These are phyloP conservation scores for Mormyrus hasselquistii DNA, from an alignment of 2,797 vertebrate species.

Conservation along the genomic window DNA sequence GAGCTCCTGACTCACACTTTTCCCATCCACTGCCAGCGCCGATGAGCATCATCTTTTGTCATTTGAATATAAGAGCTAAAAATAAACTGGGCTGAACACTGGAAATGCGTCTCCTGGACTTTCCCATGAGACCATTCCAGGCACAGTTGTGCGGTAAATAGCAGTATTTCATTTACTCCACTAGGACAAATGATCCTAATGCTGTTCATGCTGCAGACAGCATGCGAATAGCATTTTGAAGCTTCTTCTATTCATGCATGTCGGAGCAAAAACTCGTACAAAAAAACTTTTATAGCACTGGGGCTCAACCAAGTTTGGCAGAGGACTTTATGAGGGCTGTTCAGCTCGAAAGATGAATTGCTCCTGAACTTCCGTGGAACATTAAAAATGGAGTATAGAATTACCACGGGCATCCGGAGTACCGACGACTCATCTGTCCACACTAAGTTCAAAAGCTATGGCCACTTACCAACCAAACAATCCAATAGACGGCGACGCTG, in stretches of 20 bases:
- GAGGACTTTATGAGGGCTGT: conserved; percentile 12
- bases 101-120: background rate
- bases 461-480: background rate
- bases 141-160: too few species aligned
- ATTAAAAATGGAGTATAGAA: conserved; percentile 18
- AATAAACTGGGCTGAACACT: background rate
- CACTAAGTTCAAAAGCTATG: background rate
- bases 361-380: conserved; percentile 20
- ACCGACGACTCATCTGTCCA: conserved; percentile 2
- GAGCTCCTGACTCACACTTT: conserved; percentile 9
- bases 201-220: background rate
- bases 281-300: conserved; percentile 3
- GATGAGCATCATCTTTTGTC: background rate
- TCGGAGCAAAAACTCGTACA: background rate
- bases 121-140: background rate
- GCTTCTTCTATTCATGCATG: background rate
- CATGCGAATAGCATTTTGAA: background rate
- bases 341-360: conserved; percentile 14
- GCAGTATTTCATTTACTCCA: background rate
- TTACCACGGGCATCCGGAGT: conserved; percentile 13
- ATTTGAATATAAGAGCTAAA: conserved; percentile 4
- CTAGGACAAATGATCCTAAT: background rate
- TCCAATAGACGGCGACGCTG: background rate
- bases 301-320: conserved; percentile 13
- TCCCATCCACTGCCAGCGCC: background rate